Conservation (phyloP, 2,797 vertebrate species). For the Poeciliopsis turneri region DNA sequence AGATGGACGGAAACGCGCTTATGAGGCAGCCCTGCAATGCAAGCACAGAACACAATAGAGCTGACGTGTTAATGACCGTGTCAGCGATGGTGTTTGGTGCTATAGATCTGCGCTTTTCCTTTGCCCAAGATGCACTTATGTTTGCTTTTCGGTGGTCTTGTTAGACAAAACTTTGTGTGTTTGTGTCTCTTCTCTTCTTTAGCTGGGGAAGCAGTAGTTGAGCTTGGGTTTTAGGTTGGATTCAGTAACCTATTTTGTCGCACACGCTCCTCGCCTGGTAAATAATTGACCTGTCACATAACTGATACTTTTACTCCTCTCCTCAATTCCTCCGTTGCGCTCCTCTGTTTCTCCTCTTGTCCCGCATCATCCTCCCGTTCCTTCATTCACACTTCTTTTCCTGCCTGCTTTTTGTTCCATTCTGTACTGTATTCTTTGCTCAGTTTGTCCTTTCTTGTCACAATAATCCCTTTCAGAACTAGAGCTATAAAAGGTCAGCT, state of each 20-base stretch:
- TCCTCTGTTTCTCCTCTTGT: slow-evolving; percentile 46
- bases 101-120: slow-evolving; percentile 20
- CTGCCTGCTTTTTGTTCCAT: slow-evolving; percentile 28
- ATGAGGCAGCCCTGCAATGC: slow-evolving; percentile 45
- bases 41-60: slow-evolving; percentile 44
- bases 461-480: neutral
- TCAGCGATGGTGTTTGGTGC: slow-evolving; percentile 27
- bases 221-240: slow-evolving; percentile 53
- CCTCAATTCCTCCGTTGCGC: slow-evolving; percentile 38
- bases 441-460: neutral
- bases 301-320: slow-evolving; percentile 45
- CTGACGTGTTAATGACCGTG: slow-evolving; percentile 25
- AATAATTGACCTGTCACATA: slow-evolving; percentile 70
- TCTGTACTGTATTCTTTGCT: slow-evolving; percentile 34
- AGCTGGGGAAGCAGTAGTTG: slow-evolving; percentile 31
- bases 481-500: neutral
- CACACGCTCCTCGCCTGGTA: slow-evolving; percentile 46
- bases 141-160: slow-evolving; percentile 35
- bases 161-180: slow-evolving; percentile 11
- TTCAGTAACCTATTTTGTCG: slow-evolving; percentile 53
- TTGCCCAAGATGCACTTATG: slow-evolving; percentile 45
- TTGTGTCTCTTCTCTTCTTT: slow-evolving; percentile 19
- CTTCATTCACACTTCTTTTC: slow-evolving; percentile 21
- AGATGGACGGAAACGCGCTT: slow-evolving; percentile 55
- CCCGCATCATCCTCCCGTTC: slow-evolving; percentile 20